A percentile compares a stretch with the other conserved stretches of the same genome.
phyloP scores from a whole-genome alignment of 1,140 invertebrate species.

The Drosophila melanica region DNA sequence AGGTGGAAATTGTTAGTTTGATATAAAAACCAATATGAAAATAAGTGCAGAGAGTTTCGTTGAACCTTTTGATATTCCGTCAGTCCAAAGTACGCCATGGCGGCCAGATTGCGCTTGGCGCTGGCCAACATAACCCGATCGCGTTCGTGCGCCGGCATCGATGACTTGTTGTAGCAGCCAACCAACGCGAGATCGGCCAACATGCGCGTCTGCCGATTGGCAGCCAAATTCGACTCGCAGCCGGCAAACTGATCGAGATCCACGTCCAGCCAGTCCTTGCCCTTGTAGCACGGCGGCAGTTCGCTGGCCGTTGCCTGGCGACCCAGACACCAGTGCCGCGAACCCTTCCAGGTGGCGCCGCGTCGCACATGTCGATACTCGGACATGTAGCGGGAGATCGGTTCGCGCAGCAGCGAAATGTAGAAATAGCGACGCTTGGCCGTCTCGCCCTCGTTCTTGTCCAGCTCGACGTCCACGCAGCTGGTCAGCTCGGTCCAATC shows the following conservation, averaged over 20 bases:
- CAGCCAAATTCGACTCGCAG: conserved; percentile 96
- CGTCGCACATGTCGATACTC: conserved; percentile 98
- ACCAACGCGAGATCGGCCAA: conserved; percentile 96
- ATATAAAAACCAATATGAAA: too few species aligned
- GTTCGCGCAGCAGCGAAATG: conserved; percentile 97
- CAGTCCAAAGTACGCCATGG: conserved; percentile 98
- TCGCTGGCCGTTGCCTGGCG: conserved; percentile 90
- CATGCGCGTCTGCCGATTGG: conserved; percentile 99
- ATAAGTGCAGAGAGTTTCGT: not conserved
- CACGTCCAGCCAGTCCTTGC: conserved; percentile 88
- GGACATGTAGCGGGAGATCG: conserved; percentile 94
- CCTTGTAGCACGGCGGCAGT: conserved; percentile 91
- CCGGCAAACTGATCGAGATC: conserved; percentile 93
- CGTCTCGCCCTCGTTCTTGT: conserved; percentile 92
- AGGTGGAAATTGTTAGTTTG: not conserved
- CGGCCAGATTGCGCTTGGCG: conserved; percentile 96
- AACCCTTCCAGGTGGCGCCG: conserved; percentile 98
- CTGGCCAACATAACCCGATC: conserved; percentile 94
- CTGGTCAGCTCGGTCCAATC: conserved; percentile 98
- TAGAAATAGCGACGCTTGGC: conserved; percentile 96
- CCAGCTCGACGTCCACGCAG: conserved; percentile 94
- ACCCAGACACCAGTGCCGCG: conserved; percentile 95
- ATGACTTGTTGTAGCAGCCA: conserved; percentile 96
- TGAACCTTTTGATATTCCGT: conserved; percentile 96
- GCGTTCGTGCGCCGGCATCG: conserved; percentile 88